Percentiles rank a stretch among this genome's conserved stretches.
phyloP scores from a whole-genome alignment of 2,113 vertebrate species.

The Hystrix brachyura region DNA sequence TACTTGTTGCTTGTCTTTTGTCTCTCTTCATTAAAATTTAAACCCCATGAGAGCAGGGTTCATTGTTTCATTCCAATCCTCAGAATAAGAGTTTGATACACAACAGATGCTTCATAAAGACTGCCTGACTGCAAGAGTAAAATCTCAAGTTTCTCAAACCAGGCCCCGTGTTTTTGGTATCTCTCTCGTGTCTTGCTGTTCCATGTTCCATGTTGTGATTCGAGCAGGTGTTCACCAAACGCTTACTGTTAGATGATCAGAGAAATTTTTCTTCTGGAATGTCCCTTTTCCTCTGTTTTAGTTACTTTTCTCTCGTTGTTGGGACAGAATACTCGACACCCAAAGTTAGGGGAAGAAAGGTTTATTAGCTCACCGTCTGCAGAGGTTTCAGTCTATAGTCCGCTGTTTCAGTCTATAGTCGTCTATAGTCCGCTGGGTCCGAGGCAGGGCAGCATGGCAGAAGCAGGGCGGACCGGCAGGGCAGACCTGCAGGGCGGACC shows the following conservation, averaged over 20 bases:
- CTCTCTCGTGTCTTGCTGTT: not conserved
- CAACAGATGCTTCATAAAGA: too few species aligned
- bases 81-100: not conserved
- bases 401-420: too few species aligned
- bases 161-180: not conserved
- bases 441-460: too few species aligned
- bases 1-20: not conserved
- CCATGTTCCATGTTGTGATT: not conserved
- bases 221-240: not conserved
- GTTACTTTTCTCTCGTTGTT: too few species aligned
- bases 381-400: too few species aligned
- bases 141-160: not conserved
- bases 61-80: not conserved
- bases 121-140: not conserved
- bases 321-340: too few species aligned
- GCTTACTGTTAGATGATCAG: not conserved
- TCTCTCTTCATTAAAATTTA: not conserved
- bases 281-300: not conserved
- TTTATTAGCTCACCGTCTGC: too few species aligned
- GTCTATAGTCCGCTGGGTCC: too few species aligned
- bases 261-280: conserved; percentile 8
- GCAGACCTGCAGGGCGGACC: too few species aligned
- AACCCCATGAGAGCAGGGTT: not conserved
- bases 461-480: too few species aligned
- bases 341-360: too few species aligned